Conservation (phyloP, 2,888 invertebrate species). For the Synanthedon formicaeformis region DNA sequence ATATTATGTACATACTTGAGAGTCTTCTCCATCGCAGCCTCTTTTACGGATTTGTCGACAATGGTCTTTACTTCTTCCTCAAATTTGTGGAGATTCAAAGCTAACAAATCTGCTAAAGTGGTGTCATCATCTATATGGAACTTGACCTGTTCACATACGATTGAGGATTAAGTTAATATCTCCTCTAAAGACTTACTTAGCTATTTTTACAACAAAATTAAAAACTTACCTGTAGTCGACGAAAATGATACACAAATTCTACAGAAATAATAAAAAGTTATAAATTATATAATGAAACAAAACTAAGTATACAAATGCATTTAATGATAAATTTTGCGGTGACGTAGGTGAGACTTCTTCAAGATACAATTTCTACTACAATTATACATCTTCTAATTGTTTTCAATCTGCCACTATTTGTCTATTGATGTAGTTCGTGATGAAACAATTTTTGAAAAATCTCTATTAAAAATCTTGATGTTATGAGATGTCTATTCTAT, state of each 20-base stretch:
- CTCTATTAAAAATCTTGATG: too few species aligned
- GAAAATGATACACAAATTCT: too few species aligned
- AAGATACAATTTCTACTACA: too few species aligned
- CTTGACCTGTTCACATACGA: conserved; percentile 66
- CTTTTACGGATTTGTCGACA: conserved; percentile 96
- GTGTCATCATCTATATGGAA: conserved; percentile 88
- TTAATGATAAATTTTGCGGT: too few species aligned
- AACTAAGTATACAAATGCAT: too few species aligned
- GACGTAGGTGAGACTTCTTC: too few species aligned
- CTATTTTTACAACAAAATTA: too few species aligned
- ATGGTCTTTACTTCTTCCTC: conserved; percentile 96
- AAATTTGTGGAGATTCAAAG: conserved; percentile 88
- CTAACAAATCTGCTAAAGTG: conserved; percentile 87
- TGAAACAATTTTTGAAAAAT: too few species aligned
- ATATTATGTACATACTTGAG: conserved; percentile 57
- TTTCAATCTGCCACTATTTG: conserved; percentile 32
- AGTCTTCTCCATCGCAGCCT: conserved; percentile 96
- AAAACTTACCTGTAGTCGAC: too few species aligned
- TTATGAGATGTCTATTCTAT: conserved; percentile 10
- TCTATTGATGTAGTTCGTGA: too few species aligned
- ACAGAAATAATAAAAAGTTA: too few species aligned
- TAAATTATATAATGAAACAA: too few species aligned
- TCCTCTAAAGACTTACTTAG: not conserved
- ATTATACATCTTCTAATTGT: conserved; percentile 32
- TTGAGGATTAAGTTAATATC: not conserved